Evolutionary conservation across 2,888 invertebrate species (phyloP), one percentile per base, ranked within the genome.

Genomic region (Agrotis exclamationis): DNA sequence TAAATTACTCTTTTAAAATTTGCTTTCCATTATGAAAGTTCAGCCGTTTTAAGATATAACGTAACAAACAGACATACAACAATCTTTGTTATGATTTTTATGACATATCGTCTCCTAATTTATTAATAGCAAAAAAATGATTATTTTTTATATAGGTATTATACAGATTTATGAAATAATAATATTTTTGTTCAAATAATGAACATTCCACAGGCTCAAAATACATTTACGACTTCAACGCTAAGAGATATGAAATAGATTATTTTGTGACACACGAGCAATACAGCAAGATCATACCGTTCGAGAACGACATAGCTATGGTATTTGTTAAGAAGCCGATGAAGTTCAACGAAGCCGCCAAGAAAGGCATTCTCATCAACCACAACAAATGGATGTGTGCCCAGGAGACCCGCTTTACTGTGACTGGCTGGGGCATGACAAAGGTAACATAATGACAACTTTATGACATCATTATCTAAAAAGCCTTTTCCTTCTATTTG

Each of bases 341-440:
- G 0, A 51, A 74, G 16, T 88, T 94, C 28, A 84, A 83, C 4
- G 60, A 50, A 0, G 78, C 70, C 9, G 82, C 86, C 2, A 88
- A 93, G 77, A 93, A 90, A 59, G 93, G 88, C 0, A 63, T 93
- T 18, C 65, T 95, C 2, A 88, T 89, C 0, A 78, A 87, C 62
- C 82, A 81, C 53, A 63, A 77, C 0, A 74, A 75, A n/a, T 94
- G 94, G 94, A 94, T 93, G 92, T 81, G 74, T 18, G n/a, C 60
- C 5, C 67, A 50, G 0, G 86, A 90, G 58, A 85, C 56, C 0
- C 79, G 84, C 5, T 93, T 94, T 58, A 60, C 77, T 11, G 93
- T 88, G 2, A 88, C 89, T n/a, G 95, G 95, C 2, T 95, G 95
- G 95, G 95, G 95, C 2, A 89, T 84, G 89, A 91, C 87, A 1